These are phyloP conservation scores for Apamea epomidion DNA, from an alignment of 2,888 invertebrate species.

Conservation along the genomic window DNA sequence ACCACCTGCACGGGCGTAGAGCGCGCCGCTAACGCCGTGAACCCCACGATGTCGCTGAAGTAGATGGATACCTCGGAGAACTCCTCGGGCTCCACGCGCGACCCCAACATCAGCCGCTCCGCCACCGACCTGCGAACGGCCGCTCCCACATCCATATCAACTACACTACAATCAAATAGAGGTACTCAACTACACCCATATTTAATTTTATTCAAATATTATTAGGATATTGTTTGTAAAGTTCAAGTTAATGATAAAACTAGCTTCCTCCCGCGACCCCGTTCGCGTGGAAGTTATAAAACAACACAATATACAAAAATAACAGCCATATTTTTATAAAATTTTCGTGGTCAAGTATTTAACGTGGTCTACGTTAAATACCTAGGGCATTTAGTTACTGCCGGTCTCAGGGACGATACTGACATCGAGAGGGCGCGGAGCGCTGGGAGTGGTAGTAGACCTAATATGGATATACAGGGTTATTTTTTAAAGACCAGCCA, in stretches of 20 bases:
- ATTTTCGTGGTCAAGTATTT: no score
- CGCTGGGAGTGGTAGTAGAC: no score
- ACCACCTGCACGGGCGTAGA: slow-evolving; percentile 98
- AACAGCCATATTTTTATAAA: no score
- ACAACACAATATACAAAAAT: no score
- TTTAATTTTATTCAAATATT: not conserved
- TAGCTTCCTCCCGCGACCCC: not conserved
- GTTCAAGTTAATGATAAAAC: not conserved
- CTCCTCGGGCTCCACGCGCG: slow-evolving; percentile 97
- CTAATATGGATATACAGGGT: no score
- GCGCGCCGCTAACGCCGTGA: slow-evolving; percentile 97
- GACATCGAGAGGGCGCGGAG: no score
- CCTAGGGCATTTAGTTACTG: no score
- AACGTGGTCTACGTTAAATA: no score
- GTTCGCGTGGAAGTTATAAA: not conserved
- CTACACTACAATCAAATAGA: not conserved
- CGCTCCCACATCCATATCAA: not conserved
- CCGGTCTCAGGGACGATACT: no score
- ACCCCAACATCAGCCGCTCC: slow-evolving; percentile 96
- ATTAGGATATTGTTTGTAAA: not conserved
- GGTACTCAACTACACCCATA: not conserved
- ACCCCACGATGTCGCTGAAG: slow-evolving; percentile 98
- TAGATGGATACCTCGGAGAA: slow-evolving; percentile 98
- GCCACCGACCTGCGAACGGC: slow-evolving; percentile 93
- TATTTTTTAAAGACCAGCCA: no score